A percentile compares a stretch with the other conserved stretches of the same genome.
phyloP scores from a whole-genome alignment of 2,797 vertebrate genomes.

The Meriones psammophilus region DNA sequence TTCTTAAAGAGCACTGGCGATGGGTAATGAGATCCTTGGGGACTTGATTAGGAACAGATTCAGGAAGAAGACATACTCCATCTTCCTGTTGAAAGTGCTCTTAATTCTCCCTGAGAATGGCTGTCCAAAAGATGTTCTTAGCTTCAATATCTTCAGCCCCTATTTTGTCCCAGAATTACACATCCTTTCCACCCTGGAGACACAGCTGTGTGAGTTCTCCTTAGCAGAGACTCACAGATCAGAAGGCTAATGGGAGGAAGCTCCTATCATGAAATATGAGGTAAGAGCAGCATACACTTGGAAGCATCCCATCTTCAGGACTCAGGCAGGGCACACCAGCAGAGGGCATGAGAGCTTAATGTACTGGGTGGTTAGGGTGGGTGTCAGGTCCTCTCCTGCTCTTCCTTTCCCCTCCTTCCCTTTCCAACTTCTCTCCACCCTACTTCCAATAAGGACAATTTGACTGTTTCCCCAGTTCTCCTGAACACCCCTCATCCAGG shows the following conservation, averaged over 20 bases:
- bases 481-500: neutral
- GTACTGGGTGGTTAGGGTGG: neutral
- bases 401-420: too few relatives aligned
- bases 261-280: slow-evolving; percentile 25
- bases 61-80: neutral
- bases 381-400: accelerated
- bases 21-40: neutral
- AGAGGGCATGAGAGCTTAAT: neutral
- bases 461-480: neutral
- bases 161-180: neutral
- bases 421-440: too few relatives aligned
- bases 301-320: neutral
- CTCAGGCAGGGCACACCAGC: neutral
- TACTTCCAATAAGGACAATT: neutral
- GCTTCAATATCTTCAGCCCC: neutral
- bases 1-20: neutral
- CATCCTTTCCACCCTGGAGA: neutral
- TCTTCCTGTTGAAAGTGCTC: neutral
- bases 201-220: neutral
- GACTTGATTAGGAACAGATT: neutral
- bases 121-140: neutral
- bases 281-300: neutral
- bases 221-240: neutral
- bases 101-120: neutral
- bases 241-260: neutral